Evolutionary conservation across 2,797 vertebrate species (phyloP), one percentile per base, ranked within the genome.

Genomic region (Amblyraja radiata): DNA sequence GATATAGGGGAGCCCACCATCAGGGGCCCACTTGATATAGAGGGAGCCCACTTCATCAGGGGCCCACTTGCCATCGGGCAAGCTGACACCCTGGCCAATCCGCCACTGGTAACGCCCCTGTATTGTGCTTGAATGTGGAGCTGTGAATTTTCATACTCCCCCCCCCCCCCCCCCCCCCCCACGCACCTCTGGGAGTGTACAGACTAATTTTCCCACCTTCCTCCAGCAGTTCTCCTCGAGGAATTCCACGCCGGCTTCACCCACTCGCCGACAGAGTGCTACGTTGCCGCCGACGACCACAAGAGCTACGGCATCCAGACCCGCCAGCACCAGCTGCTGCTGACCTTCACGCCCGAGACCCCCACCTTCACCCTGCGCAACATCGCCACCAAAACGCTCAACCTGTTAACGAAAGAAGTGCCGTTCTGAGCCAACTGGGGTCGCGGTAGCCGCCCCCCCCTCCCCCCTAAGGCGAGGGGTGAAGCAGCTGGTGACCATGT

Each of bases 181-280:
- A n/a, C n/a, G n/a, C 39, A 39, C 39, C 39, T 54, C 23, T 54
- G 23, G 23, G 23, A 11, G 25, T 8, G 25, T 58, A 13, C 81
- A 61, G 25, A 84, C 13, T 28, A 32, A 36, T 65, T n/a, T 46
- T 18, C 10, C 61, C 76, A 93, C 71, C 90, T 61, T 63, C 68
- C 93, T 28, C 28, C 46, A 95, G 94, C 10, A 86, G 73, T 94
- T 68, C 93, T 94, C 2, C 94, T 94, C 8, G 97, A 97, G 93
- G 97, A 97, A 78, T 97, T 97, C 77, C 93, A 93, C 0, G 93
- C 93, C 23, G 96, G 96, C 54, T 96, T 96, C 93, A 93, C 95
- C 8, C 97, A 98, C 73, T 94, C 95, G 61, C 97, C 98, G 0
- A 94, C 96, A 46, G 97, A 98, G 94, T 98, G 97, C 95, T 99